These are phyloP conservation scores for Cacoxenus indagator DNA, from an alignment of 2,888 invertebrate species.

Conservation along the genomic window DNA sequence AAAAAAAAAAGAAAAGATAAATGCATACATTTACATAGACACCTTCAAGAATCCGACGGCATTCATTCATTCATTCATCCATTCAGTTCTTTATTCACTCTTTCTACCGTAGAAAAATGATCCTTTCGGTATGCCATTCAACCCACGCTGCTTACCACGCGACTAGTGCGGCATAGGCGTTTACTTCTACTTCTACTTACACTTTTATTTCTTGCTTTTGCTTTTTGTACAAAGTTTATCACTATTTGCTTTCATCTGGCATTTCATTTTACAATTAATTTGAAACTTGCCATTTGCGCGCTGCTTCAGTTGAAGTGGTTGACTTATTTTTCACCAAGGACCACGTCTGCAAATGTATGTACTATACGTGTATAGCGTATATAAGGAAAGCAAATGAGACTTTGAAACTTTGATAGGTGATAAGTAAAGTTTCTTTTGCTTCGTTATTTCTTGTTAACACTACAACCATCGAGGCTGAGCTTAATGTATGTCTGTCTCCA, in stretches of 20 bases:
- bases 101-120: background rate
- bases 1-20: background rate
- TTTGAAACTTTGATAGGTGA: too few relatives aligned
- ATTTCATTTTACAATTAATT: conserved; percentile 2
- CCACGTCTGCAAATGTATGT: too few relatives aligned
- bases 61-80: background rate
- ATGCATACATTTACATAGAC: background rate
- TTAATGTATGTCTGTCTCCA: too few relatives aligned
- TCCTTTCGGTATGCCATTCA: background rate
- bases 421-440: too few relatives aligned
- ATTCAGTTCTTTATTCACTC: background rate
- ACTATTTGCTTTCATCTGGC: background rate
- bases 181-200: background rate
- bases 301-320: too few relatives aligned
- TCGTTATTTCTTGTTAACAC: too few relatives aligned
- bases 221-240: background rate
- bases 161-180: background rate
- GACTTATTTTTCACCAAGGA: too few relatives aligned
- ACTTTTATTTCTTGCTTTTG: background rate
- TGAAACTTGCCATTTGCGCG: background rate
- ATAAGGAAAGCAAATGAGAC: too few relatives aligned
- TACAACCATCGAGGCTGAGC: too few relatives aligned
- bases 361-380: too few relatives aligned
- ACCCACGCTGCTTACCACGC: background rate
- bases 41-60: background rate